Conservation (phyloP, 2,888 invertebrate genomes). For the Stenodema calcarata region DNA sequence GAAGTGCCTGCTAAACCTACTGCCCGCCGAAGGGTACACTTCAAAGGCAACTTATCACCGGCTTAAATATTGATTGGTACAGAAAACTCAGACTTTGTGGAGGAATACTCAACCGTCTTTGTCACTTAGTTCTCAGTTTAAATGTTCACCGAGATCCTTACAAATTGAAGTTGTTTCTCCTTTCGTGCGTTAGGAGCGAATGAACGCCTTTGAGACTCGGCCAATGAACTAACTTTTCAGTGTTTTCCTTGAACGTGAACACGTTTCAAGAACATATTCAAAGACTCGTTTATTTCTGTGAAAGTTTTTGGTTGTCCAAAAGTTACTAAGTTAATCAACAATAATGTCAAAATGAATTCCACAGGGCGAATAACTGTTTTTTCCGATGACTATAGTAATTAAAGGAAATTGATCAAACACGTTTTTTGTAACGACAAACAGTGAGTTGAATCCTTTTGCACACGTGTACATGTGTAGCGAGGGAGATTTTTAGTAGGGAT, state of each 20-base stretch:
- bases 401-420: too few relatives aligned
- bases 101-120: background rate
- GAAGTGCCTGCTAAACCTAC: background rate
- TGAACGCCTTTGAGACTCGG: background rate
- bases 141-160: background rate
- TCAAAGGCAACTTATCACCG: background rate
- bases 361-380: too few relatives aligned
- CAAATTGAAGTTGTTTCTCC: too few relatives aligned
- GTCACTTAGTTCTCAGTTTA: background rate
- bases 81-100: background rate
- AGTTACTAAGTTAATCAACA: background rate
- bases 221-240: background rate
- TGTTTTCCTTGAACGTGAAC: too few relatives aligned
- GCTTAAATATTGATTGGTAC: background rate
- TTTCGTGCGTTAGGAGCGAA: background rate
- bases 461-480: too few relatives aligned
- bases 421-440: too few relatives aligned
- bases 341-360: too few relatives aligned
- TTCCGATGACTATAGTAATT: too few relatives aligned
- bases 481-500: too few relatives aligned
- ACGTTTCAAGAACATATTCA: too few relatives aligned
- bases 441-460: too few relatives aligned
- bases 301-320: background rate
- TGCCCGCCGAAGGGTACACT: background rate
- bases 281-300: too few relatives aligned